phyloP scores from a whole-genome alignment of 2,113 vertebrate species.

The Pseudopodoces humilis region DNA sequence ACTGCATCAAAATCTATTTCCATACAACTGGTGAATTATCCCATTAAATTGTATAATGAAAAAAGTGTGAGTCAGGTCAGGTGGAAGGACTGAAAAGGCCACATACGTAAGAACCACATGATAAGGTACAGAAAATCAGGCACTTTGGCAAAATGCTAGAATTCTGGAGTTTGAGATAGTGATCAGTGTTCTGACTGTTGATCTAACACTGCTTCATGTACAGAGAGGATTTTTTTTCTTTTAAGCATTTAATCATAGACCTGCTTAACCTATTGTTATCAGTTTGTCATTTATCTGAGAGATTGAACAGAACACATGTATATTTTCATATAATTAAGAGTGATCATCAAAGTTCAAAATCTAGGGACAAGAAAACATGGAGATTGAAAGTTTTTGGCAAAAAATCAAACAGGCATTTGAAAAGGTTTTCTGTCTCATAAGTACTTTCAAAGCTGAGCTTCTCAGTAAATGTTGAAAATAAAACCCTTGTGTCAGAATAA shows the following conservation, averaged over 20 bases:
- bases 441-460: not conserved
- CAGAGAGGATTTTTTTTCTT: not conserved
- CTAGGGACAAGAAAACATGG: not conserved
- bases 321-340: not conserved
- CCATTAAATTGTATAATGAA: not conserved
- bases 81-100: not conserved
- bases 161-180: not conserved
- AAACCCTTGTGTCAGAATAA: not conserved
- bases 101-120: fast-evolving
- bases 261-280: not conserved
- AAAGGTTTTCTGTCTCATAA: not conserved
- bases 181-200: not conserved
- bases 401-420: not conserved
- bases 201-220: not conserved
- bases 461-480: not conserved
- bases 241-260: not conserved
- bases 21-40: not conserved
- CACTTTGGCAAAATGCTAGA: not conserved
- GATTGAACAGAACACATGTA: fast-evolving
- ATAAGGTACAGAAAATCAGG: not conserved
- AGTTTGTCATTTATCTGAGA: not conserved
- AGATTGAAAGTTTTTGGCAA: not conserved
- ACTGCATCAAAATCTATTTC: not conserved
- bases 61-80: not conserved
- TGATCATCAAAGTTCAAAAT: not conserved